Percentiles rank a stretch among this genome's conserved stretches.
phyloP scores from a whole-genome alignment of 2,888 invertebrate genomes.

The Agrochola lota region DNA sequence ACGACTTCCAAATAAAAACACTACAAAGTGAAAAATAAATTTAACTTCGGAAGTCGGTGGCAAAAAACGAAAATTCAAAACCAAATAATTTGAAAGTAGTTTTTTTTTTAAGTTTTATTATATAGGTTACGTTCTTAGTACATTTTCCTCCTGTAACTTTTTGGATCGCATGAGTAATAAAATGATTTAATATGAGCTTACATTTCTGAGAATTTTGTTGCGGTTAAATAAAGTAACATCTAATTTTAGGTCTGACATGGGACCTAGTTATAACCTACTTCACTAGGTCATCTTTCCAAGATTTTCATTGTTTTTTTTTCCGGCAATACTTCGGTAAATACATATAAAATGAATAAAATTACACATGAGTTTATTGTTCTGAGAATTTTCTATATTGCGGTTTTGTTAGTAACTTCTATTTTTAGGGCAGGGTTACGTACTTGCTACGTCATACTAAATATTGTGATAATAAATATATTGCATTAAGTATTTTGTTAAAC shows the following conservation, averaged over 20 bases:
- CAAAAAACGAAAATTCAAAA: too few relatives aligned
- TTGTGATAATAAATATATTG: background rate
- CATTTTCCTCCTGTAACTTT: background rate
- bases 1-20: too few relatives aligned
- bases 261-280: background rate
- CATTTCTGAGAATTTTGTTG: slow-evolving; percentile 13
- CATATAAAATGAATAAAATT: slow-evolving; percentile 21
- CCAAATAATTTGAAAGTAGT: too few relatives aligned
- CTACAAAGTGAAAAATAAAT: too few relatives aligned
- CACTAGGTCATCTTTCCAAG: background rate
- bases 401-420: slow-evolving; percentile 16
- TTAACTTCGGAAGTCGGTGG: too few relatives aligned
- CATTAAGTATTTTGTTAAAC: background rate
- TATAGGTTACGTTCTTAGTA: too few relatives aligned
- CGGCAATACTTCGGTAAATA: background rate
- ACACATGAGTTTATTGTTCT: background rate
- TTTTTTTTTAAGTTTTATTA: too few relatives aligned
- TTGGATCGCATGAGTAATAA: background rate
- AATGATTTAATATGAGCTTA: background rate
- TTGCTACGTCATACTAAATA: background rate
- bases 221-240: background rate
- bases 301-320: background rate
- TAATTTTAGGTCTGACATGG: slow-evolving; percentile 35
- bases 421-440: background rate
- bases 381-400: background rate